A percentile compares a stretch with the other conserved stretches of the same genome.
These are phyloP conservation scores for Otis tarda DNA, from an alignment of 2,113 vertebrate species.

Conservation along the genomic window DNA sequence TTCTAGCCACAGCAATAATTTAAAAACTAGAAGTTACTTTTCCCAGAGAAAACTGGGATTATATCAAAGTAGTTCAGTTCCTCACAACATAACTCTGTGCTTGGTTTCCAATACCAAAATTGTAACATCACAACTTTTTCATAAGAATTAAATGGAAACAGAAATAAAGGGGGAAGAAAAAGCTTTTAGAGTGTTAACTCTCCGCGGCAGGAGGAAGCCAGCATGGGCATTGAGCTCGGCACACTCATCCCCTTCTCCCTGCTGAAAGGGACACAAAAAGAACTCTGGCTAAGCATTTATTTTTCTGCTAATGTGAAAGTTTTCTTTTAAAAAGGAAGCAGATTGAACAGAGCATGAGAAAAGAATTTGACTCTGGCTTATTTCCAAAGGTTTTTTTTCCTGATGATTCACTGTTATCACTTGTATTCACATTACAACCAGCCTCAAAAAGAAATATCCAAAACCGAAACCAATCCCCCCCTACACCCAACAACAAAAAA, in stretches of 20 bases:
- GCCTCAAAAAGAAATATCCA: slow-evolving; percentile 62
- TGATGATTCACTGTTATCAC: slow-evolving; percentile 54
- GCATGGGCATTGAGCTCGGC: slow-evolving; percentile 59
- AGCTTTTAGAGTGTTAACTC: slow-evolving; percentile 61
- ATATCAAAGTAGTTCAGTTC: slow-evolving; percentile 30
- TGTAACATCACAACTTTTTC: slow-evolving; percentile 46
- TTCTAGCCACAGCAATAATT: background rate
- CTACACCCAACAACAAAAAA: slow-evolving; percentile 46
- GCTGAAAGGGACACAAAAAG: slow-evolving; percentile 70
- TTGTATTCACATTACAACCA: slow-evolving; percentile 60
- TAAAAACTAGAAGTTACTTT: slow-evolving; percentile 19
- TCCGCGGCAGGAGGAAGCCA: slow-evolving; percentile 57
- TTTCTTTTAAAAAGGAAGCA: slow-evolving; percentile 68
- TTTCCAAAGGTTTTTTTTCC: slow-evolving; percentile 50
- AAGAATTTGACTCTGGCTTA: slow-evolving; percentile 55
- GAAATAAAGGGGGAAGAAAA: slow-evolving; percentile 71
- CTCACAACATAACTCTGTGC: slow-evolving; percentile 45
- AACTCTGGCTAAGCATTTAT: slow-evolving; percentile 69
- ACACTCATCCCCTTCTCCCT: slow-evolving; percentile 66
- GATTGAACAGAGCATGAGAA: slow-evolving; percentile 64
- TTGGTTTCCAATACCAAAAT: slow-evolving; percentile 25
- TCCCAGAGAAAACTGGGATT: background rate
- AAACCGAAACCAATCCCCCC: slow-evolving; percentile 12
- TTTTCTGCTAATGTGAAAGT: slow-evolving; percentile 67
- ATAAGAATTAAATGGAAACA: slow-evolving; percentile 58